Evolutionary conservation across 2,797 vertebrate genomes (phyloP).

Genomic region (Cebuella pygmaea): DNA sequence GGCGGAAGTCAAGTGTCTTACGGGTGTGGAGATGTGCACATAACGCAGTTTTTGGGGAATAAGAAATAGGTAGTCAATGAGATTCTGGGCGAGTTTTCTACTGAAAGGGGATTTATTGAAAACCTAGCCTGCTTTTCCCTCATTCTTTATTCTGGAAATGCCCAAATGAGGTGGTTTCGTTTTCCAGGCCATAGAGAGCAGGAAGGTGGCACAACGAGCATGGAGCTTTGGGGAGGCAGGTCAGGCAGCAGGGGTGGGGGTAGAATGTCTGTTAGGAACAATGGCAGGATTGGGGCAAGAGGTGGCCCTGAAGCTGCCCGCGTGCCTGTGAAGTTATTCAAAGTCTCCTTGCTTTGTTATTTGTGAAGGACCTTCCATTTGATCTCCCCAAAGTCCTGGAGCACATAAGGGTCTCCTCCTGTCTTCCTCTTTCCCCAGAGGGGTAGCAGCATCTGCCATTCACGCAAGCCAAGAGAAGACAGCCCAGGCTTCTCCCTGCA

Average conservation of each 20-base stretch:
- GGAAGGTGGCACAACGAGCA: neutral
- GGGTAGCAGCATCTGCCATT: neutral
- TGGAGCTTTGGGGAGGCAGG: neutral
- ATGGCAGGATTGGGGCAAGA: neutral
- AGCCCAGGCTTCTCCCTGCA: neutral
- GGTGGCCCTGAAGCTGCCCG: neutral
- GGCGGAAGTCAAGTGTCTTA: neutral
- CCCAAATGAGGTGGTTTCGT: neutral
- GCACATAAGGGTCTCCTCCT: neutral
- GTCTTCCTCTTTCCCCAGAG: neutral
- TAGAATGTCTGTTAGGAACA: neutral
- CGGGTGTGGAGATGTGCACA: too few species aligned
- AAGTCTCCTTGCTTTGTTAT: neutral
- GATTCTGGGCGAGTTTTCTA: neutral
- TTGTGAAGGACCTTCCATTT: neutral
- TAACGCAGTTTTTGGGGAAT: neutral
- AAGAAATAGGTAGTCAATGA: neutral
- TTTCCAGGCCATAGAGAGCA: neutral
- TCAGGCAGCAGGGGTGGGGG: too few species aligned
- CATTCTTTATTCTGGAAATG: constrained; percentile 12
- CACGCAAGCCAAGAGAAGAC: neutral
- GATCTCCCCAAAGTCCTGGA: neutral
- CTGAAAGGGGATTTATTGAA: neutral
- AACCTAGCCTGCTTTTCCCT: neutral
- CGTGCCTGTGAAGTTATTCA: neutral